Evolutionary conservation across 2,888 invertebrate genomes (phyloP).

Genomic region (Emmelina monodactyla): DNA sequence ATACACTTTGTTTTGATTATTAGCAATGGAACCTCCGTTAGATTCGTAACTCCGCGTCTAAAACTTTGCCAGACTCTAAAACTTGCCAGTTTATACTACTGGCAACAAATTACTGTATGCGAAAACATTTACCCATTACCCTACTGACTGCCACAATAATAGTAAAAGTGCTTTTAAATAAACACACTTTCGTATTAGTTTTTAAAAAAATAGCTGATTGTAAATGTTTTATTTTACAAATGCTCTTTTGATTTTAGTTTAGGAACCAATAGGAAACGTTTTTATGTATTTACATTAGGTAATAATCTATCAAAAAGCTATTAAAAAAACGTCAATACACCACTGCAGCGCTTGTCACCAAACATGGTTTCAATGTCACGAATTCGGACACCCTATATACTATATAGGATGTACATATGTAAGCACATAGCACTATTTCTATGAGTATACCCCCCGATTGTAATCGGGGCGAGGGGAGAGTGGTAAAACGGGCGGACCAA

Average conservation of each 20-base stretch:
- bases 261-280: neutral
- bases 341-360: constrained; percentile 10
- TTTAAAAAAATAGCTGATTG: too few species aligned
- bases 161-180: constrained; percentile 1
- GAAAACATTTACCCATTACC: neutral
- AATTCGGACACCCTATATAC: constrained; percentile 39
- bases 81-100: constrained; percentile 16
- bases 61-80: constrained; percentile 12
- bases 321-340: too few species aligned
- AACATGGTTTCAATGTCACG: constrained; percentile 49
- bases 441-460: constrained; percentile 66
- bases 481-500: constrained; percentile 56
- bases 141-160: neutral
- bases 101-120: neutral
- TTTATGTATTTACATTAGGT: neutral
- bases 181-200: too few species aligned
- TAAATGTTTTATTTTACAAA: too few species aligned
- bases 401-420: constrained; percentile 30
- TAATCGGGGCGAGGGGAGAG: constrained; percentile 62
- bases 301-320: too few species aligned
- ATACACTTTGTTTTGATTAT: too few species aligned
- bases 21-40: too few species aligned
- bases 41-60: constrained; percentile 8
- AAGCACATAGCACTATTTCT: constrained; percentile 58
- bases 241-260: too few species aligned